Base-by-base conservation (phyloP, 2,888 invertebrate genomes). In the Allophyes oxyacanthae region DNA sequence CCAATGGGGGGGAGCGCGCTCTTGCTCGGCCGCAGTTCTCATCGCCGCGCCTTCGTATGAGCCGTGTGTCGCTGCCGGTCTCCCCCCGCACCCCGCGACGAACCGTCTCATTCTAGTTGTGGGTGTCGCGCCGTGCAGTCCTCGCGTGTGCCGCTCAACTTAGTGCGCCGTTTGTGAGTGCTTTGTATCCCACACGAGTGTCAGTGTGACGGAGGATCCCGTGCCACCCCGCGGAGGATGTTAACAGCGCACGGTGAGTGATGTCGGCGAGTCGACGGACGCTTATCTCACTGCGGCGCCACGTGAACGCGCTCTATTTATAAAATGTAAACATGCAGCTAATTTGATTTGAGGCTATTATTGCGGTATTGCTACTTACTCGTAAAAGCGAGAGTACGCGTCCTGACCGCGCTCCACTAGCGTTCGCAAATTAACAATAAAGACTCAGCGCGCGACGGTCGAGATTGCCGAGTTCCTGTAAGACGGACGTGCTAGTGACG, bases 201-300 rank as follows among this genome's bases (percentile, higher is more conserved):
- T 90, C 90, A 90, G 92, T 92, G 92, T 90, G 88, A 87, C 88
- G 85, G 86, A 89, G 90, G 87, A 89, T 83, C 89, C 87, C 73
- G 88, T 86, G 82, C 79, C 85, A 85, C 79, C 84, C 84, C 87
- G 88, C 92, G 87, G 94, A 94, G 93, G 92, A 94, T 94, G 94
- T 93, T 93, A 92, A 91, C 93, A 94, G 94, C 92, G 85, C 90
- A 92, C 92, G 94, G 94, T 94, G 89, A 94, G 94, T 93, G 87
- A 83, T 80, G 78, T 75, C 78, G 78, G 72, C 76, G 74, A 82
- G 82, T 81, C 82, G 81, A 76, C 81, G 83, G 77, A 79, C 86
- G 78, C 88, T 89, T 90, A 89, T 90, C 89, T 85, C 79, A 75
- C 72, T 77, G 71, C 79, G 83, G 87, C 87, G 88, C 92, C 93